These are phyloP conservation scores for Anthopleura sola DNA, from an alignment of 64 coral and sea anemone species.

Conservation along the genomic window DNA sequence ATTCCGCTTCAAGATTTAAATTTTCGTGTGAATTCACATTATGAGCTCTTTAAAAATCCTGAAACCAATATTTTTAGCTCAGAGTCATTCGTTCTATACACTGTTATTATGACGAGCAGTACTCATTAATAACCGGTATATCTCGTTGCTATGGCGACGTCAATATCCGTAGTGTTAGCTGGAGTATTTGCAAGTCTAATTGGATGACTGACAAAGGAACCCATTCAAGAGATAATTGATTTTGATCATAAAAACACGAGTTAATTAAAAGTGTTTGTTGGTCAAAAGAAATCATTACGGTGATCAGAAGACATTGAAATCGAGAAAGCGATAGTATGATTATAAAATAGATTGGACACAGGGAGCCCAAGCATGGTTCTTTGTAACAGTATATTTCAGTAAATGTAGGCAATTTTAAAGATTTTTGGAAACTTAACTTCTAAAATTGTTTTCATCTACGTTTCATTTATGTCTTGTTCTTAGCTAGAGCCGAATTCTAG, in stretches of 20 bases:
- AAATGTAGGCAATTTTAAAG: no score
- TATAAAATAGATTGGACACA: not conserved
- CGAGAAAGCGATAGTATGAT: not conserved
- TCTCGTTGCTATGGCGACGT: not conserved
- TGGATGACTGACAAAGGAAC: not conserved
- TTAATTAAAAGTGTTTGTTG: not conserved
- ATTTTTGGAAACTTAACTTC: no score
- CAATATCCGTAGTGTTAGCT: not conserved
- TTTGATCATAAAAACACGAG: not conserved
- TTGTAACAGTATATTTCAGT: no score
- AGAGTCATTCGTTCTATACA: not conserved
- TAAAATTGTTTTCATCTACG: no score
- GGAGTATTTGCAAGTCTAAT: slow-evolving; percentile 9
- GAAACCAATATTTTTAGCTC: not conserved
- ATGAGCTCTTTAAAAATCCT: not conserved
- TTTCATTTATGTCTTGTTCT: no score
- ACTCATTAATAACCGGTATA: not conserved
- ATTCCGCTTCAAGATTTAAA: not conserved
- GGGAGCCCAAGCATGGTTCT: no score
- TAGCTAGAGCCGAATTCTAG: no score
- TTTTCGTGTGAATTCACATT: not conserved
- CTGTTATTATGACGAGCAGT: not conserved
- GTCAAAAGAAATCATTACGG: slow-evolving; percentile 2
- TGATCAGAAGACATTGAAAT: not conserved
- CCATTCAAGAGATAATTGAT: not conserved